A percentile compares a stretch with the other conserved stretches of the same genome.
phyloP scores from a whole-genome alignment of 1,140 invertebrate genomes.

The Trissolcus basalis region DNA sequence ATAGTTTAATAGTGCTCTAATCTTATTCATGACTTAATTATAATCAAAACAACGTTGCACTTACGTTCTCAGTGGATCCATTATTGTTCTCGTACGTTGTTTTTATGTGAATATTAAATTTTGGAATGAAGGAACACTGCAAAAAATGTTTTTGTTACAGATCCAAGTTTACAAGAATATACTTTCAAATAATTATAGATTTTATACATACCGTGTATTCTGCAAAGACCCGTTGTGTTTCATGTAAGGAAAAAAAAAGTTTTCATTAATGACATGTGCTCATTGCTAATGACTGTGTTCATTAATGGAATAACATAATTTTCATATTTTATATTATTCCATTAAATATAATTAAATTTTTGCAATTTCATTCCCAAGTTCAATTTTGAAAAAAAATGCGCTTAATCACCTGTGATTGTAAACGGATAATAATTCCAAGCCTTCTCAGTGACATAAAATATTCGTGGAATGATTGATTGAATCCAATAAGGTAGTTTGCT shows the following conservation, averaged over 20 bases:
- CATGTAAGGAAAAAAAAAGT: slow-evolving; percentile 61
- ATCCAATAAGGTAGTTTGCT: slow-evolving; percentile 94
- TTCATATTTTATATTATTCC: too few species aligned
- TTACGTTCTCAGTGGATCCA: slow-evolving; percentile 92
- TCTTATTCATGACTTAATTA: slow-evolving; percentile 13
- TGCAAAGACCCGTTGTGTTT: slow-evolving; percentile 47
- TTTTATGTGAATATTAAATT: slow-evolving; percentile 90
- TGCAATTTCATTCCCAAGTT: slow-evolving; percentile 23
- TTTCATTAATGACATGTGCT: neutral
- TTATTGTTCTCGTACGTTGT: slow-evolving; percentile 94
- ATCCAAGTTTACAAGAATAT: too few species aligned
- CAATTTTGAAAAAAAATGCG: slow-evolving; percentile 11
- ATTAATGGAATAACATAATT: too few species aligned
- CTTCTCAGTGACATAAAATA: slow-evolving; percentile 96
- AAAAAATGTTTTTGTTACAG: slow-evolving; percentile 69
- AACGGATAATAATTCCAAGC: slow-evolving; percentile 97
- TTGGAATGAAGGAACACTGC: slow-evolving; percentile 94
- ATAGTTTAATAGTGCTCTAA: neutral
- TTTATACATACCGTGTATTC: slow-evolving; percentile 80
- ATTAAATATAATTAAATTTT: too few species aligned
- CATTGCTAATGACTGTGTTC: too few species aligned
- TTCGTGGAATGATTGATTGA: slow-evolving; percentile 88
- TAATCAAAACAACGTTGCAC: slow-evolving; percentile 61
- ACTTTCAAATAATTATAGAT: neutral
- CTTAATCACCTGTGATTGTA: slow-evolving; percentile 84